Evolutionary conservation across 2,113 vertebrate genomes (phyloP), one percentile per base, ranked within the genome.

Genomic region (Lethenteron reissneri): DNA sequence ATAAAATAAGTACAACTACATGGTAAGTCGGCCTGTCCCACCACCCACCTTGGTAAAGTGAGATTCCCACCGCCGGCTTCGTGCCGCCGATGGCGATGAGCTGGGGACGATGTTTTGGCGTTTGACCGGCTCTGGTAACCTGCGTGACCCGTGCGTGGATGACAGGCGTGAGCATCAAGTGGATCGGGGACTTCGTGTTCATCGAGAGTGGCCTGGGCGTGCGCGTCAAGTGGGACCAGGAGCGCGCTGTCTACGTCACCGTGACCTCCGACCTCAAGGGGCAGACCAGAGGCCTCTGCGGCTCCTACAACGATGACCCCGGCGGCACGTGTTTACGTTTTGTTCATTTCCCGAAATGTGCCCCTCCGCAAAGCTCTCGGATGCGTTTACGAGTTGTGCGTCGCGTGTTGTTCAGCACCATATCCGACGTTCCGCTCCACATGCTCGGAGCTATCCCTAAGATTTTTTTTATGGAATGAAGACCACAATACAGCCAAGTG

Each of bases 111-210:
- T 25, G 9, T n/a, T 25, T 10, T 14, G 21, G 11, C 10, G n/a
- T 17, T n/a, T n/a, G n/a, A 11, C 2, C 64, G n/a, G n/a, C 64
- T 17, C 64, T 68, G 10, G 9, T 25, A 9, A 17, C n/a, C 64
- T 21, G 21, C 11, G 8, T 68, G n/a, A 17, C 14, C 60, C 17
- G 60, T 2, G 21, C 21, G 21, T 9, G n/a, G 59, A 11, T 56
- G 57, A 2, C 79, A 95, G 89, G 89, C 19, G 81, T 94, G 72
- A 84, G 84, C 11, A 74, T 91, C 57, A 83, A 82, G 7, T 96
- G 89, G 91, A 80, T 86, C 1, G 92, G 89, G 1, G 88, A 90
- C 74, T 89, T 89, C 79, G 78, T 92, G 75, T 85, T 89, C 3
- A 80, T 92, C 77, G 88, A 85, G 1, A 88, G 88, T 1, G 83